Evolutionary conservation across 2,888 invertebrate species (phyloP), one percentile per base, ranked within the genome.

Genomic region (Allacma fusca): DNA sequence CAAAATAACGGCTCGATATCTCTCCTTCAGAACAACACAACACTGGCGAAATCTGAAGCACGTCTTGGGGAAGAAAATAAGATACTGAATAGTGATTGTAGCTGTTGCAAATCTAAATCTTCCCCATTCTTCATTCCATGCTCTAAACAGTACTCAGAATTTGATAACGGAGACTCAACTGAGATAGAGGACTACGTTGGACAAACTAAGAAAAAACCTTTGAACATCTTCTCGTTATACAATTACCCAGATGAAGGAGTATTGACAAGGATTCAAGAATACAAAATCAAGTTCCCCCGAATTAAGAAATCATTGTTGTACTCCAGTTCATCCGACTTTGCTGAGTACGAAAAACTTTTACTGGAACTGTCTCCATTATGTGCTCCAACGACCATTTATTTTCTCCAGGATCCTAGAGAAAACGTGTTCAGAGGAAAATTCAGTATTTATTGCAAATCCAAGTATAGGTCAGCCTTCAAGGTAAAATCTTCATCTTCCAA

Each of bases 361-460:
- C 12, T 24, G 24, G 26, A 62, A 26, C n/a, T 62, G 19, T 73
- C 64, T 7, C 64, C 73, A 7, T 1, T 73, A 16, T 73, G 29
- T 23, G 64, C 73, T 12, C 73, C 73, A 9, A 62, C 21, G 29
- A 73, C 64, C 28, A 64, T 73, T 26, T 73, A 73, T 24, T 73
- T 73, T 26, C 1, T 73, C 1, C 24, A 73, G 24, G 59, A 73
- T 26, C 21, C 40, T 26, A 40, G 2, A 4, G 64, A 64, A 21
- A 29, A 64, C 1, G 26, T 57, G 0, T 73, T 28, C 29, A 9
- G 59, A 2, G 73, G 73, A 21, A 73, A 64, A 40, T 73, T 73
- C 26, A 62, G 73, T 40, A 4, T 73, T 0, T 64, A 73, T 21
- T 64, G 43, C 24, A 73, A 73, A 73, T 62, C 23, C 13, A 24